Percentiles rank a stretch among this genome's conserved stretches.
phyloP scores from a whole-genome alignment of 2,797 vertebrate species.

The Austrolebias charrua region DNA sequence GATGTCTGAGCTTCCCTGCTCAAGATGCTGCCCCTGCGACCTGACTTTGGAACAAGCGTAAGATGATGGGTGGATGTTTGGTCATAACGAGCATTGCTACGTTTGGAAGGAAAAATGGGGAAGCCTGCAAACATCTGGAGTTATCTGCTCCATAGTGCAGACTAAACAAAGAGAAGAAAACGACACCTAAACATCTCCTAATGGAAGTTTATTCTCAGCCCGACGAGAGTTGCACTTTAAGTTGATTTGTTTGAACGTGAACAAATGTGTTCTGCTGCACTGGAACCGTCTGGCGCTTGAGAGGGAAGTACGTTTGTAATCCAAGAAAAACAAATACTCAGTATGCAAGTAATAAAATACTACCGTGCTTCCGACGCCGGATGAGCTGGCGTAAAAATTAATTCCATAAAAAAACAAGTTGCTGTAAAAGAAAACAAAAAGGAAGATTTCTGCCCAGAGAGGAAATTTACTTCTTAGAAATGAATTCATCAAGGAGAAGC shows the following conservation, averaged over 20 bases:
- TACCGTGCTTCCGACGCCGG: slow-evolving; percentile 42
- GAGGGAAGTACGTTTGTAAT: slow-evolving; percentile 45
- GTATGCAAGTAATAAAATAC: slow-evolving; percentile 27
- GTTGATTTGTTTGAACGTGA: slow-evolving; percentile 65
- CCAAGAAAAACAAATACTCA: slow-evolving; percentile 23
- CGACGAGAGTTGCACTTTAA: slow-evolving; percentile 54
- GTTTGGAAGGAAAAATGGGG: slow-evolving; percentile 5
- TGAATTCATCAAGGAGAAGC: slow-evolving; percentile 24
- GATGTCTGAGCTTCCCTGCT: too few species aligned
- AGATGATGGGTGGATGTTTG: too few species aligned
- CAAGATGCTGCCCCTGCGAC: too few species aligned
- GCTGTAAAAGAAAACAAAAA: slow-evolving; percentile 16
- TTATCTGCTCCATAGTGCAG: slow-evolving; percentile 8
- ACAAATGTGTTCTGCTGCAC: slow-evolving; percentile 57
- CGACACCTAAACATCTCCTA: slow-evolving; percentile 39
- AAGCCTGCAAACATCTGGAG: slow-evolving; percentile 36
- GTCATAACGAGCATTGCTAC: too few species aligned
- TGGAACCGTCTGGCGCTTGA: slow-evolving; percentile 59
- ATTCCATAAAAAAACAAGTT: slow-evolving; percentile 30
- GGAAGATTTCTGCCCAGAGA: slow-evolving; percentile 8
- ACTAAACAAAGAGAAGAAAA: slow-evolving; percentile 26
- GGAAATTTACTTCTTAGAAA: slow-evolving; percentile 25
- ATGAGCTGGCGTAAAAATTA: slow-evolving; percentile 31
- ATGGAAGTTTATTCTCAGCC: slow-evolving; percentile 46
- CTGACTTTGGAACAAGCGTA: too few species aligned